These are phyloP conservation scores for Oreohelix idahoensis DNA, from an alignment of 1,140 invertebrate genomes.

Conservation along the genomic window DNA sequence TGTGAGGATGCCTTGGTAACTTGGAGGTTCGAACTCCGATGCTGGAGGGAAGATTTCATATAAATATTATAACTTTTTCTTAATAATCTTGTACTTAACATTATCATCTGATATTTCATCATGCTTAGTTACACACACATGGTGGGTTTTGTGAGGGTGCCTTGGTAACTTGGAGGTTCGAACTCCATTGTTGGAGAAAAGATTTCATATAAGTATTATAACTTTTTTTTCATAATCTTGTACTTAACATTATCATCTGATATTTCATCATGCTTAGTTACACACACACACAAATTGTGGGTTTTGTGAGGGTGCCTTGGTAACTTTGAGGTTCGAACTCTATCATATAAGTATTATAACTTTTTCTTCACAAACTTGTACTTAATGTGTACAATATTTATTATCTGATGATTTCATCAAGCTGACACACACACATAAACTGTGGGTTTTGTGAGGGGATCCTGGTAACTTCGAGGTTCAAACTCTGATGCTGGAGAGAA, in stretches of 20 bases:
- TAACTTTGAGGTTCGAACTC: constrained; percentile 70
- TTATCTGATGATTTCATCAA: constrained; percentile 82
- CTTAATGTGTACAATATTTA: too few relatives aligned
- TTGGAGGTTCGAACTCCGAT: constrained; percentile 44
- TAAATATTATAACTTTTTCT: too few relatives aligned
- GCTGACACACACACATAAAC: too few relatives aligned
- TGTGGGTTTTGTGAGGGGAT: constrained; percentile 71
- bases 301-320: constrained; percentile 70
- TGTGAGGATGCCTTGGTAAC: constrained; percentile 73
- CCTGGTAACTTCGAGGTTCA: constrained; percentile 74
- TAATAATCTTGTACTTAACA: too few relatives aligned
- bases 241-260: too few relatives aligned
- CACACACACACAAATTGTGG: too few relatives aligned
- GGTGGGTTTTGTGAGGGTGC: constrained; percentile 71
- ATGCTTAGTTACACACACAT: constrained; percentile 85
- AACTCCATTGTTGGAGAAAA: constrained; percentile 17
- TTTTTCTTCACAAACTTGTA: too few relatives aligned
- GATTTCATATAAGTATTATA: too few relatives aligned
- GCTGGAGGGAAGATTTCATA: background rate
- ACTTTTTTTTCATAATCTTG: too few relatives aligned
- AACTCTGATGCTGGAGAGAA: constrained; percentile 18
- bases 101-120: constrained; percentile 81
- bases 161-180: constrained; percentile 74
- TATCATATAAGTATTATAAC: background rate
- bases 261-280: constrained; percentile 84